Base-by-base conservation (phyloP, 2,113 vertebrate genomes). In the Poecile atricapillus region DNA sequence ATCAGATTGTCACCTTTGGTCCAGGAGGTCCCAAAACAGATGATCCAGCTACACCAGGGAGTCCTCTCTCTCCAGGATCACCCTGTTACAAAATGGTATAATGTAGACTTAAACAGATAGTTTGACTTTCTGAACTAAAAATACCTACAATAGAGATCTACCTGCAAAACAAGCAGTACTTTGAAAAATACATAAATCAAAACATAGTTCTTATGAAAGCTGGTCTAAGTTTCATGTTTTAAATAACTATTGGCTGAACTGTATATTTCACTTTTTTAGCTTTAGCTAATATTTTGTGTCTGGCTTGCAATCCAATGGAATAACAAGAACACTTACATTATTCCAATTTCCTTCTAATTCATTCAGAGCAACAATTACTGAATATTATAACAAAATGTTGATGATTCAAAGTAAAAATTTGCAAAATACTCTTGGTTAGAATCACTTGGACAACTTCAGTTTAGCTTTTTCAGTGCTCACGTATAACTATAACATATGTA, bases 1-100 rank as follows among this genome's bases (percentile, higher is more conserved):
- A n/a, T 44, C 43, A 91, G 18, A 85, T 53, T 39, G 47, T 65
- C 93, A 98, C 98, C 97, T 98, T 98, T 87, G 97, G 88, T 64
- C 98, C 98, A 90, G 95, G 74, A 83, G 95, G 96, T 53, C 97
- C 98, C 65, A 8, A 79, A 92, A 98, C 13, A 28, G 97, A 97
- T 50, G 92, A 39, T 83, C 97, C 98, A 75, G 97, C 28, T 15
- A 78, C 70, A 79, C 97, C 98, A 93, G 94, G 80, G 14, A 43
- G 75, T 49, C 98, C 98, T 80, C 59, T 95, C 39, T 94, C 67
- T 50, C 98, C 97, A 0, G 33, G 93, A 20, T 98, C 97, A 84
- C 98, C 97, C 98, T 98, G 53, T 87, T 85, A 89, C 39, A 87
- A 87, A 93, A 90, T 22, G 21, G 62, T 15, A 31, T 25, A 9